A percentile compares a stretch with the other conserved stretches of the same genome.
Evolutionary conservation across 2,113 vertebrate genomes (phyloP).

Genomic region (Nothobranchius furzeri): DNA sequence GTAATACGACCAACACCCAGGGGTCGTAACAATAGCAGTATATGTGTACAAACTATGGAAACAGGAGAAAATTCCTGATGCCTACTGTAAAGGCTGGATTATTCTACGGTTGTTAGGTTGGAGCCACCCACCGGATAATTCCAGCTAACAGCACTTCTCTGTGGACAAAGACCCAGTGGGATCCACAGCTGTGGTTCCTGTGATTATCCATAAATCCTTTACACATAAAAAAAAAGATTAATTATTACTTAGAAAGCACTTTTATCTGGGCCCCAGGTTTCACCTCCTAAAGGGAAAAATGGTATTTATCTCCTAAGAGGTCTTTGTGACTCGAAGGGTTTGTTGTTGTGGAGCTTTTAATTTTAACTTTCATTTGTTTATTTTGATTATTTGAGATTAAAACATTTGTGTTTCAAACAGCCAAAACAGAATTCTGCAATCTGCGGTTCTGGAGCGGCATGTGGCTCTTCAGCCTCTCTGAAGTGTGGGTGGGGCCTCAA

Average conservation of each 20-base stretch:
- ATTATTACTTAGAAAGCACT: conserved; percentile 38
- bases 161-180: conserved; percentile 41
- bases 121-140: conserved; percentile 68
- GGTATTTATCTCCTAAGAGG: conserved; percentile 38
- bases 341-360: too few species aligned
- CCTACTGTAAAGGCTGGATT: conserved; percentile 5
- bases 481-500: too few species aligned
- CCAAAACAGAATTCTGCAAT: too few species aligned
- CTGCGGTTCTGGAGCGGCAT: too few species aligned
- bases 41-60: not conserved
- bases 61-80: conserved; percentile 9
- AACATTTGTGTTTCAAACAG: too few species aligned
- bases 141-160: conserved; percentile 36
- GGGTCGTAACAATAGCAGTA: too few species aligned
- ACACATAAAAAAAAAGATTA: too few species aligned
- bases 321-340: not conserved
- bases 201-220: conserved; percentile 8
- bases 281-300: conserved; percentile 38
- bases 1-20: too few species aligned
- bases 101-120: conserved; percentile 49
- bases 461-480: too few species aligned
- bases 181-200: conserved; percentile 45
- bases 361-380: too few species aligned
- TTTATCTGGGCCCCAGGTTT: conserved; percentile 43
- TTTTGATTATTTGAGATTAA: too few species aligned